These are phyloP conservation scores for Eriocheir sinensis DNA, from an alignment of 1,140 invertebrate genomes.

Conservation along the genomic window DNA sequence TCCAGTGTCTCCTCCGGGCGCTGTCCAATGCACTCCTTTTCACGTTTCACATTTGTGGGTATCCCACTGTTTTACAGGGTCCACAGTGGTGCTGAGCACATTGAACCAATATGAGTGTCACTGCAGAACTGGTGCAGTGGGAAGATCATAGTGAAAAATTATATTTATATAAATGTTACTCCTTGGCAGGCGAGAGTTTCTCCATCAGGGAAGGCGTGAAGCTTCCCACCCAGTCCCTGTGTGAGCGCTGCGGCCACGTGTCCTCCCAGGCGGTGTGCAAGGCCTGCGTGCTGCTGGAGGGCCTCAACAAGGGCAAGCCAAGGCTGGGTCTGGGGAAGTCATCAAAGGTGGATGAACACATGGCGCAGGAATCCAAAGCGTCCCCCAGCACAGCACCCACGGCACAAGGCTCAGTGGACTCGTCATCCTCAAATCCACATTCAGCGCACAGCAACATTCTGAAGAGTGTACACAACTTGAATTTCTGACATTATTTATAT, in stretches of 20 bases:
- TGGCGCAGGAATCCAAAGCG: background rate
- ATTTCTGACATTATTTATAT: background rate
- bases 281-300: slow-evolving; percentile 97
- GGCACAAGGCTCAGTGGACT: background rate
- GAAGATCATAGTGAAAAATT: too few relatives aligned
- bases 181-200: slow-evolving; percentile 91
- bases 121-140: too few relatives aligned
- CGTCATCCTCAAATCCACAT: background rate
- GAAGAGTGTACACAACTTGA: background rate
- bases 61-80: too few relatives aligned
- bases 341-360: slow-evolving; percentile 87
- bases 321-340: slow-evolving; percentile 93
- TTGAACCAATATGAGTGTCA: too few relatives aligned
- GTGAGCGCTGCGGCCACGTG: slow-evolving; percentile 95
- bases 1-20: too few relatives aligned
- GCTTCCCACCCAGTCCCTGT: slow-evolving; percentile 91
- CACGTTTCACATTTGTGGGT: too few relatives aligned
- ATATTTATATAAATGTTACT: too few relatives aligned
- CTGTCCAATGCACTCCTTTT: too few relatives aligned
- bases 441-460: background rate
- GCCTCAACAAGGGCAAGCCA: slow-evolving; percentile 95
- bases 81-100: too few relatives aligned
- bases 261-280: slow-evolving; percentile 98
- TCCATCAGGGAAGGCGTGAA: slow-evolving; percentile 90
- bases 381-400: background rate